phyloP scores from a whole-genome alignment of 2,888 invertebrate species.

The Dusona sp. region DNA sequence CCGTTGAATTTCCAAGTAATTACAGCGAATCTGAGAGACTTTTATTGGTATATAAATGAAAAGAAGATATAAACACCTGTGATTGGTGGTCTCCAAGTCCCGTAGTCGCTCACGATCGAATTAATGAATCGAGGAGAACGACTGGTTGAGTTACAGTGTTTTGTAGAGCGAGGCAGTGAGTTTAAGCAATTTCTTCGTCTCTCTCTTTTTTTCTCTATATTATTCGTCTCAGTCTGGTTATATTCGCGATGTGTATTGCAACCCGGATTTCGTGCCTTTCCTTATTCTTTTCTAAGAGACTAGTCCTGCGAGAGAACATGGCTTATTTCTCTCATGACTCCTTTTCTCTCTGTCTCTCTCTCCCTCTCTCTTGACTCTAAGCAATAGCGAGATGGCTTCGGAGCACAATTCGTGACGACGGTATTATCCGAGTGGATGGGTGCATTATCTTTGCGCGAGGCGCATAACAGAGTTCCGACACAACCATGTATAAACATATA shows the following conservation, averaged over 20 bases:
- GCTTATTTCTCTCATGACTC: slow-evolving; percentile 61
- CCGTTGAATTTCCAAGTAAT: slow-evolving; percentile 59
- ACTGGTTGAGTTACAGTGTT: slow-evolving; percentile 26
- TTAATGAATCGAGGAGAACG: slow-evolving; percentile 55
- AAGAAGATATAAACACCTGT: slow-evolving; percentile 57
- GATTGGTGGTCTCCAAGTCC: slow-evolving; percentile 35
- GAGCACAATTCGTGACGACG: slow-evolving; percentile 72
- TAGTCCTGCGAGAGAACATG: slow-evolving; percentile 47
- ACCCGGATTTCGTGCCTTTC: slow-evolving; percentile 61
- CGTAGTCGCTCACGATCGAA: slow-evolving; percentile 49
- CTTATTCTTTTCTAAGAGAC: slow-evolving; percentile 46
- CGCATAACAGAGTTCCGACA: slow-evolving; percentile 65
- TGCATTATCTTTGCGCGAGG: slow-evolving; percentile 71
- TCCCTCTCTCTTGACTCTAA: slow-evolving; percentile 30
- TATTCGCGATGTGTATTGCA: slow-evolving; percentile 27
- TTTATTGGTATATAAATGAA: slow-evolving; percentile 58
- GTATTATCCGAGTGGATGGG: slow-evolving; percentile 71
- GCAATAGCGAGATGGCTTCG: slow-evolving; percentile 67
- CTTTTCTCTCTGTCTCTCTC: slow-evolving; percentile 48
- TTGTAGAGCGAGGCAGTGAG: slow-evolving; percentile 33
- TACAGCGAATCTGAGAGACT: slow-evolving; percentile 50
- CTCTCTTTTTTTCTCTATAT: neutral
- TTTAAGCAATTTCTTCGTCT: slow-evolving; percentile 34
- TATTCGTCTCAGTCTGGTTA: slow-evolving; percentile 2
- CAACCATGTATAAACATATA: slow-evolving; percentile 2